phyloP scores from a whole-genome alignment of 35 echinoderm and acorn worm genomes.

The Ophiothrix spiculata region DNA sequence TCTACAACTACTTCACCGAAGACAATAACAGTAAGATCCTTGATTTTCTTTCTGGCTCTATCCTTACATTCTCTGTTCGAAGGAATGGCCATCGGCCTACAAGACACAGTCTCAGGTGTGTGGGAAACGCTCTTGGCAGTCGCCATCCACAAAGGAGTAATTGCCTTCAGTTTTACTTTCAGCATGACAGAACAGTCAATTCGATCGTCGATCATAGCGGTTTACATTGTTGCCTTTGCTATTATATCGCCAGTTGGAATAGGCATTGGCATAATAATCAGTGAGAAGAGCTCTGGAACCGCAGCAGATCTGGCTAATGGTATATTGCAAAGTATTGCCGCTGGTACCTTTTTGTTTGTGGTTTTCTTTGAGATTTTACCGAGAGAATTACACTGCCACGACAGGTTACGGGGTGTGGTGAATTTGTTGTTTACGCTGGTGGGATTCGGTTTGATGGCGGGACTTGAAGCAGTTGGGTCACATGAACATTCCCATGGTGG shows the following conservation, averaged over 20 bases:
- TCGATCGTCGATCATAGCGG: neutral
- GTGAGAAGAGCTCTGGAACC: neutral
- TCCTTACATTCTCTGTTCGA: constrained; percentile 44
- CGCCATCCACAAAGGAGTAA: constrained; percentile 27
- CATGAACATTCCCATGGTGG: neutral
- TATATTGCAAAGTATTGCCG: constrained; percentile 28
- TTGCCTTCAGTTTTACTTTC: constrained; percentile 27
- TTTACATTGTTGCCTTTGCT: constrained; percentile 1
- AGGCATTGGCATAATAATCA: constrained; percentile 6
- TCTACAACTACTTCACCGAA: neutral
- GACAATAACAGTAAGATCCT: constrained; percentile 9
- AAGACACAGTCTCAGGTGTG: neutral
- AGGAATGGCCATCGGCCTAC: constrained; percentile 26
- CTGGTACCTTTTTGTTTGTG: constrained; percentile 38
- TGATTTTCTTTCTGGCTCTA: constrained; percentile 16
- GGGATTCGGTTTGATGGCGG: constrained; percentile 28
- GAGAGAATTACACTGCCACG: constrained; percentile 3
- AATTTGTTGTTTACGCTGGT: constrained; percentile 26
- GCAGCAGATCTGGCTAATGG: constrained; percentile 5
- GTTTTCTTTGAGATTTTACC: constrained; percentile 46
- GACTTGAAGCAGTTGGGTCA: constrained; percentile 8
- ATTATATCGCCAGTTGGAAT: constrained; percentile 21
- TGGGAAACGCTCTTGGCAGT: constrained; percentile 16
- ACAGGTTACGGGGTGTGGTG: neutral
- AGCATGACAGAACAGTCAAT: constrained; percentile 11